A percentile compares a stretch with the other conserved stretches of the same genome.
Conservation (phyloP, 92 coral and sea anemone species). For the Scolanthus callimorphus region DNA sequence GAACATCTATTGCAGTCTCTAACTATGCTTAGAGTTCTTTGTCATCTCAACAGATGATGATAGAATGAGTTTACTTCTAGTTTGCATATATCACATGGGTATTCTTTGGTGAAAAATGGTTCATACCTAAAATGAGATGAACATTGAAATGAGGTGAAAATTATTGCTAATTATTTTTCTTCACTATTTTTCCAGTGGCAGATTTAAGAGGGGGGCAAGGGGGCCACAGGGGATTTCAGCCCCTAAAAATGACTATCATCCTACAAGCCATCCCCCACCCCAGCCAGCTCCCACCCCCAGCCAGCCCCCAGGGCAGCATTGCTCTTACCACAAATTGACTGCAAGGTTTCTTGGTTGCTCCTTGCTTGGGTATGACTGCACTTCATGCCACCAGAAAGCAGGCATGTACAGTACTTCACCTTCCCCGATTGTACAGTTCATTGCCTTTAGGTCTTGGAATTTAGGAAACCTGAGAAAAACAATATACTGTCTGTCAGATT, state of each 20-base stretch:
- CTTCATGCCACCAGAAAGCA: conserved; percentile 95
- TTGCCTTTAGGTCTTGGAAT: conserved; percentile 55
- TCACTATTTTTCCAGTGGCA: background rate
- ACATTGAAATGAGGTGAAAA: background rate
- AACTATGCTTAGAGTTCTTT: too few species aligned
- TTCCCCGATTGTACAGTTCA: conserved; percentile 80
- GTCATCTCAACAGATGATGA: conserved; percentile 47
- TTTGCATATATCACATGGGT: conserved; percentile 75
- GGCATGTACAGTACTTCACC: conserved; percentile 92
- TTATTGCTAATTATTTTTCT: background rate
- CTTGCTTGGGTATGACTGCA: conserved; percentile 65
- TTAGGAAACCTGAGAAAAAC: conserved; percentile 53
- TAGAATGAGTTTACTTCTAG: conserved; percentile 72
- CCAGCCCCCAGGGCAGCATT: background rate
- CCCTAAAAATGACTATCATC: background rate
- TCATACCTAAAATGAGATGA: conserved; percentile 64
- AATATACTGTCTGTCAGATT: too few species aligned
- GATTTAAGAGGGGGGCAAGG: background rate
- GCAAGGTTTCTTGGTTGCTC: conserved; percentile 57
- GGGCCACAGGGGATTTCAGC: too few species aligned
- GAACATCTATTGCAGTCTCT: too few species aligned
- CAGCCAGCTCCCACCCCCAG: background rate
- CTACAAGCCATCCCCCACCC: background rate
- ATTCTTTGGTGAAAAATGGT: conserved; percentile 84
- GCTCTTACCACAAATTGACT: conserved; percentile 79